phyloP scores from a whole-genome alignment of 2,888 invertebrate genomes.

The Eristalinus aeneus region DNA sequence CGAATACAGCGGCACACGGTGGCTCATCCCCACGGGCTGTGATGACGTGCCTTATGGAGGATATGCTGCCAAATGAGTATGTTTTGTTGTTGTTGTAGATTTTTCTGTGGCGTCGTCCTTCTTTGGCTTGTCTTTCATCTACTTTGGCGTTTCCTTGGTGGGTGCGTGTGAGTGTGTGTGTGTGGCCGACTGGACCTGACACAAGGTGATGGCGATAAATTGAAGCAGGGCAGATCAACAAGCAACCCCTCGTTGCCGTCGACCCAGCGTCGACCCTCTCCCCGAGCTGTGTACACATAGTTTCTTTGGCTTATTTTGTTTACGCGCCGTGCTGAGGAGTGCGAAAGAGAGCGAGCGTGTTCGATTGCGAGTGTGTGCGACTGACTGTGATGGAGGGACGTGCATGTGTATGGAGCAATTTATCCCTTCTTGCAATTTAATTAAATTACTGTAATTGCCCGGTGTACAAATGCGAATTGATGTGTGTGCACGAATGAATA shows the following conservation, averaged over 20 bases:
- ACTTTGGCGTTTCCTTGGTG: conserved; percentile 54
- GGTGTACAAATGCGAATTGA: conserved; percentile 71
- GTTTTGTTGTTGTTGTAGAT: conserved; percentile 26
- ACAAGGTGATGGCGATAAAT: conserved; percentile 70
- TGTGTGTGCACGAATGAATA: conserved; percentile 69
- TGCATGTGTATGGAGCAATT: conserved; percentile 69
- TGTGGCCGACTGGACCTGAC: conserved; percentile 63
- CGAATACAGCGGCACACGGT: conserved; percentile 52
- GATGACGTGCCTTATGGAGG: conserved; percentile 46
- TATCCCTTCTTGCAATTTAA: conserved; percentile 71
- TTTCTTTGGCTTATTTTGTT: conserved; percentile 61
- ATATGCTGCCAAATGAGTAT: conserved; percentile 63
- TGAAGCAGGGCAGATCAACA: conserved; percentile 69
- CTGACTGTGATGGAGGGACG: conserved; percentile 8
- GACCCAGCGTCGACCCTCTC: background rate
- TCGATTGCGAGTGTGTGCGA: conserved; percentile 11
- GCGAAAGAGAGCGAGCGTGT: background rate
- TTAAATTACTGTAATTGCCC: conserved; percentile 72
- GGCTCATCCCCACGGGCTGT: conserved; percentile 19
- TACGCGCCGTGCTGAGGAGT: background rate
- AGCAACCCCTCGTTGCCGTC: conserved; percentile 46
- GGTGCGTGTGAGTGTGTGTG: background rate
- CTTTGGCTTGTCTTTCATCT: background rate
- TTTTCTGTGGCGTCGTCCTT: background rate
- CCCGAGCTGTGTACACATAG: conserved; percentile 52